phyloP scores from a whole-genome alignment of 1,140 invertebrate genomes.

The Bombus pascuorum region DNA sequence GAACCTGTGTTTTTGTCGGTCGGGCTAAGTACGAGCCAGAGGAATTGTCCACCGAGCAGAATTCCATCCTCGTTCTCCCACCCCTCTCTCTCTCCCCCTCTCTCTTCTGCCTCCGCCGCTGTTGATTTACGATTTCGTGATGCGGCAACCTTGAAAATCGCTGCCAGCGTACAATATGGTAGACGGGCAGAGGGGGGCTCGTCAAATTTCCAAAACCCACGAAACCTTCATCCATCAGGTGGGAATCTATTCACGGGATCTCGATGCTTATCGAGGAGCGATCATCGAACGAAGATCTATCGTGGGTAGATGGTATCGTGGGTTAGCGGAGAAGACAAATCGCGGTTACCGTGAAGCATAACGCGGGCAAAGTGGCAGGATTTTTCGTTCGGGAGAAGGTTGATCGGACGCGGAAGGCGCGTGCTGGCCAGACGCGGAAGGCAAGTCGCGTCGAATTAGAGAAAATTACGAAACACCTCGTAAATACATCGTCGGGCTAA shows the following conservation, averaged over 20 bases:
- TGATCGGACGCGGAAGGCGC: constrained; percentile 1
- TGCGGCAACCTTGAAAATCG: no score
- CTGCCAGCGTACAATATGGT: neutral
- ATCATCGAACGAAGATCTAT: constrained; percentile 76
- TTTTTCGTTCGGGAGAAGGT: neutral
- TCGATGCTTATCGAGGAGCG: constrained; percentile 56
- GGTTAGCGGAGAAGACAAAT: constrained; percentile 44
- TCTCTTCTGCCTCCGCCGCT: no score
- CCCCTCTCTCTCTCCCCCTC: neutral
- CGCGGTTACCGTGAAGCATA: constrained; percentile 14
- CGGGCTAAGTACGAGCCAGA: constrained; percentile 1
- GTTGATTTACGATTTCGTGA: no score
- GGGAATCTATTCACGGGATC: constrained; percentile 27
- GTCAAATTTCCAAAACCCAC: constrained; percentile 14
- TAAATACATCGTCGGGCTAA: constrained; percentile 66
- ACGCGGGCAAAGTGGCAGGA: neutral
- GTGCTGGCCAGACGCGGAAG: neutral
- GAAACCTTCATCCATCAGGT: constrained; percentile 1
- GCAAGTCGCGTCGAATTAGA: constrained; percentile 32
- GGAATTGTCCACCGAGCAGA: constrained; percentile 2
- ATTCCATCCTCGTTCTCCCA: neutral
- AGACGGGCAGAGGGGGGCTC: neutral
- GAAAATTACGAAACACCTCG: constrained; percentile 48
- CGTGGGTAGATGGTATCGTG: constrained; percentile 60
- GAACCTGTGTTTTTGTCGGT: constrained; percentile 59